These are phyloP conservation scores for Entomyzon cyanotis DNA, from an alignment of 2,113 vertebrate genomes.

Conservation along the genomic window DNA sequence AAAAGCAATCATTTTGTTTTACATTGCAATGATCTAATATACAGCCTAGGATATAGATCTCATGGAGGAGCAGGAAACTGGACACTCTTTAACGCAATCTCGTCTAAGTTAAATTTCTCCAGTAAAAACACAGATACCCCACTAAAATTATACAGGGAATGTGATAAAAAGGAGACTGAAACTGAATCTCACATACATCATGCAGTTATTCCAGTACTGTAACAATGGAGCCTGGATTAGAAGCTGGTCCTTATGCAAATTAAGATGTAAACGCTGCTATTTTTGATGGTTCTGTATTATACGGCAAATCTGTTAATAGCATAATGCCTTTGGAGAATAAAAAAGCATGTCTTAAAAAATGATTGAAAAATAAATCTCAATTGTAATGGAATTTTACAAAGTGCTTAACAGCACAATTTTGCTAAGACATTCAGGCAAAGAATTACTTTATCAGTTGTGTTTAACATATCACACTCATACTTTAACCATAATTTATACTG, in stretches of 20 bases:
- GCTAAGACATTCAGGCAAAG: not conserved
- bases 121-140: not conserved
- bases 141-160: not conserved
- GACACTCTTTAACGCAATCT: not conserved
- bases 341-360: not conserved
- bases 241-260: not conserved
- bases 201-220: not conserved
- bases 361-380: conserved; percentile 33
- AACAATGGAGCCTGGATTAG: not conserved
- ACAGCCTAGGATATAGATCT: not conserved
- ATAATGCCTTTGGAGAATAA: not conserved
- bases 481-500: conserved; percentile 29
- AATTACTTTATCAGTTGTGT: conserved; percentile 15
- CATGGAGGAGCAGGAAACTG: not conserved
- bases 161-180: not conserved
- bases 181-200: not conserved
- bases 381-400: conserved; percentile 40
- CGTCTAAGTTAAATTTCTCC: not conserved
- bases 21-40: not conserved
- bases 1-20: not conserved
- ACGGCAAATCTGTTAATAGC: not conserved
- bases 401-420: conserved; percentile 32
- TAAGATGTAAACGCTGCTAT: not conserved
- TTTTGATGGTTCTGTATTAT: not conserved
- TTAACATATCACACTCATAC: conserved; percentile 29